These are phyloP conservation scores for Stenurella melanura DNA, from an alignment of 2,888 invertebrate species.

Conservation along the genomic window DNA sequence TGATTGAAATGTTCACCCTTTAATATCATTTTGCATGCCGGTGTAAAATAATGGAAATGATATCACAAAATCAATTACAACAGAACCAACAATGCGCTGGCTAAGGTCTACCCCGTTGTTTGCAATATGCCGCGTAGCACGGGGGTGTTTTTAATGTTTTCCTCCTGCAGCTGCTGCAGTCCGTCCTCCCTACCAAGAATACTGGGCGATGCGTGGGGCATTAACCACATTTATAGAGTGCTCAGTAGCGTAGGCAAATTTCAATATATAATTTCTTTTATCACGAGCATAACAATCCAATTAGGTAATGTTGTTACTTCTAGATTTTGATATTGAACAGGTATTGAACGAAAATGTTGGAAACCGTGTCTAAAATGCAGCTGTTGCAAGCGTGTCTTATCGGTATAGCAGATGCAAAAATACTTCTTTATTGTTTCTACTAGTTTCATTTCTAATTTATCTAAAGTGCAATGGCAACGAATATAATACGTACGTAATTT, in stretches of 20 bases:
- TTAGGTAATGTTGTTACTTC: neutral
- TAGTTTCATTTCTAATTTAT: neutral
- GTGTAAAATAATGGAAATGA: slow-evolving; percentile 16
- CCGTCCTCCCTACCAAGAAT: slow-evolving; percentile 5
- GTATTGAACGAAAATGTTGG: neutral
- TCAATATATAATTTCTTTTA: neutral
- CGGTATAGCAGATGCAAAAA: neutral
- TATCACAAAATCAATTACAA: slow-evolving; percentile 25
- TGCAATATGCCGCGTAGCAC: slow-evolving; percentile 52
- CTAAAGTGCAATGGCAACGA: neutral
- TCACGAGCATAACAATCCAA: too few relatives aligned
- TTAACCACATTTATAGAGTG: neutral
- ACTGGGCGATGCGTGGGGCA: slow-evolving; percentile 29
- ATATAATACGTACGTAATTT: neutral
- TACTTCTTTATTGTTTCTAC: neutral
- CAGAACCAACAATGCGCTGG: slow-evolving; percentile 13
- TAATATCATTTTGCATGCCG: slow-evolving; percentile 9
- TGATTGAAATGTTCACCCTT: slow-evolving; percentile 18
- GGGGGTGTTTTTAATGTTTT: slow-evolving; percentile 46
- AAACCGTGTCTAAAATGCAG: slow-evolving; percentile 3
- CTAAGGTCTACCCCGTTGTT: slow-evolving; percentile 46
- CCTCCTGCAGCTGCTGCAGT: slow-evolving; percentile 41
- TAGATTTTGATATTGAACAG: neutral
- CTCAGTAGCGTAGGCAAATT: neutral
- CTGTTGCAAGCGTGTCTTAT: neutral